Evolutionary conservation across 2,888 invertebrate genomes (phyloP), one percentile per base, ranked within the genome.

Genomic region (Crocallis elinguaria): DNA sequence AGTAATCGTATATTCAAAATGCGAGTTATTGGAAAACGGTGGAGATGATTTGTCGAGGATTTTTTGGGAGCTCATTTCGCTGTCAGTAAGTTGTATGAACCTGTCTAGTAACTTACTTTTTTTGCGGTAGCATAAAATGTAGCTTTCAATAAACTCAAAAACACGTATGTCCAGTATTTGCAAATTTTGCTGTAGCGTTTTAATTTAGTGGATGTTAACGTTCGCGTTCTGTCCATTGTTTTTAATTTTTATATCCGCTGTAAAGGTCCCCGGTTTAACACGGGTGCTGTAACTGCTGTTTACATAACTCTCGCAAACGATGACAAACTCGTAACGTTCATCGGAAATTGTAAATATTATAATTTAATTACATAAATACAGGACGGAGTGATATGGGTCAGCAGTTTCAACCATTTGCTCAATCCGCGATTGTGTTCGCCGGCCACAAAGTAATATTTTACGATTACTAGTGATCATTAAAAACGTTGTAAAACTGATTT

Each of bases 401-500:
- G 23, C 16, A 16, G n/a, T 17, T 42, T 25, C 35, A 37, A 38
- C 38, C 14, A 32, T 44, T 42, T 41, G 13, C 49, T 43, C 57
- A 57, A 60, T 64, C 48, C 41, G 30, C 50, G 44, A 57, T 53
- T 58, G 53, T 59, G 41, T 43, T 21, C 52, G 39, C 30, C 44
- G 33, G 43, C 48, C 54, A 60, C 57, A 58, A 60, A 54, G 75
- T 79, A 77, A 84, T 81, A 70, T 76, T 65, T 71, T 65, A 76
- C 60, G 56, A 61, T 88, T 82, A 86, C 78, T 73, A 75, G 57
- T 63, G 74, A 75, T 78, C 84, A 86, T 90, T 86, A 90, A 88
- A 86, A 83, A 72, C 74, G 79, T 74, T 79, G 84, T 86, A 85
- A 88, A 86, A 79, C 77, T 91, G 89, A 90, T 89, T 90, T 90